Percentiles rank a stretch among this genome's conserved stretches.
Evolutionary conservation across 2,888 invertebrate species (phyloP).

Genomic region (Drosophila neotestacea): DNA sequence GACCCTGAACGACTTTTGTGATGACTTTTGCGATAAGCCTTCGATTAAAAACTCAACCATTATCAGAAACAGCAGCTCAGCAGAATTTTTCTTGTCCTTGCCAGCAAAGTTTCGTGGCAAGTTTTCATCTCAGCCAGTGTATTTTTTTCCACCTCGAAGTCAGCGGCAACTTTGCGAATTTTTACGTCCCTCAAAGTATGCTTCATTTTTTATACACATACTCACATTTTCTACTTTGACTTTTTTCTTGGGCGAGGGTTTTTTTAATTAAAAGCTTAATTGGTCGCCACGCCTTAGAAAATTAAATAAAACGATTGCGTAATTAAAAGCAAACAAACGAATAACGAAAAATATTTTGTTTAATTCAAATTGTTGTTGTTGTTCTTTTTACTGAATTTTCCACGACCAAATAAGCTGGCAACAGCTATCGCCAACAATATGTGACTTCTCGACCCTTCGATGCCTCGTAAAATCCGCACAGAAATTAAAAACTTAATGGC

Average conservation of each 20-base stretch:
- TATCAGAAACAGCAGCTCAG: constrained; percentile 51
- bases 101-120: constrained; percentile 39
- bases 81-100: constrained; percentile 47
- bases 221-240: constrained; percentile 5
- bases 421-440: constrained; percentile 6
- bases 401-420: constrained; percentile 36
- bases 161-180: constrained; percentile 16
- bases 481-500: constrained; percentile 74
- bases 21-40: constrained; percentile 60
- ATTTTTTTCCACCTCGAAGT: background rate
- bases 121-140: constrained; percentile 31
- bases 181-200: constrained; percentile 26
- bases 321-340: constrained; percentile 69
- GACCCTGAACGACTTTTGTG: constrained; percentile 45
- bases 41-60: constrained; percentile 59
- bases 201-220: constrained; percentile 12
- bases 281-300: constrained; percentile 58
- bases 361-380: constrained; percentile 12
- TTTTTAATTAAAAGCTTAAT: constrained; percentile 75
- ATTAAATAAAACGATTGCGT: constrained; percentile 66
- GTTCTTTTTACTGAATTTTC: background rate
- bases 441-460: constrained; percentile 1
- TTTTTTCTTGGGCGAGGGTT: constrained; percentile 7
- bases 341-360: constrained; percentile 33
- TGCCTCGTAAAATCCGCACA: constrained; percentile 30